Conservation (phyloP, 2,888 invertebrate species). For the Imbricaverruca yamaguchii region DNA sequence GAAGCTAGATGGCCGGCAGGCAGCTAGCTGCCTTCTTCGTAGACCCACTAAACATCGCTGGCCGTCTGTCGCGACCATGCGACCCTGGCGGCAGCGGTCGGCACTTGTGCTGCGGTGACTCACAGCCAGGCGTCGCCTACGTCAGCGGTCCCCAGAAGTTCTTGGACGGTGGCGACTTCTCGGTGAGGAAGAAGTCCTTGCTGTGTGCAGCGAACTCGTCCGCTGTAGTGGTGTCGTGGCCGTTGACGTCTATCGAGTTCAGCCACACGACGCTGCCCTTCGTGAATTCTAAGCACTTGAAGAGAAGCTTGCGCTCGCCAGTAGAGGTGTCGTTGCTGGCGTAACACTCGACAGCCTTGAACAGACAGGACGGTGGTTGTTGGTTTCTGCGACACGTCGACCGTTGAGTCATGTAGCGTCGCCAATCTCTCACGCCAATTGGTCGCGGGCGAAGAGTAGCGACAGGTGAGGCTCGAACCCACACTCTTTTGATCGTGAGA, state of each 20-base stretch:
- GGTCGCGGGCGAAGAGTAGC: too few species aligned
- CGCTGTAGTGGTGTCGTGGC: conserved; percentile 64
- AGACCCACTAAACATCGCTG: too few species aligned
- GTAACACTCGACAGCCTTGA: conserved; percentile 63
- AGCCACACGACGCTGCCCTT: conserved; percentile 67
- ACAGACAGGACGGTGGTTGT: conserved; percentile 72
- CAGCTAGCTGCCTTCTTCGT: too few species aligned
- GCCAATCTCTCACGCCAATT: too few species aligned
- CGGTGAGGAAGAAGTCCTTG: conserved; percentile 68
- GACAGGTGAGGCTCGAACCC: too few species aligned
- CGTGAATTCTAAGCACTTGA: conserved; percentile 64
- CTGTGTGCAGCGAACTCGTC: conserved; percentile 75
- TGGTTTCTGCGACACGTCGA: too few species aligned
- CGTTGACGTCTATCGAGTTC: conserved; percentile 67
- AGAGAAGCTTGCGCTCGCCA: conserved; percentile 74
- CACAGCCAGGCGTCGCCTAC: conserved; percentile 45
- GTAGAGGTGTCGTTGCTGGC: conserved; percentile 67
- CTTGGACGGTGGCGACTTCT: conserved; percentile 65
- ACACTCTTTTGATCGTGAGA: too few species aligned
- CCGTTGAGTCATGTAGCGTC: too few species aligned
- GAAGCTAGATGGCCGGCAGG: too few species aligned
- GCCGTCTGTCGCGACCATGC: too few species aligned
- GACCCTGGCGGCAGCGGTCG: conserved; percentile 2
- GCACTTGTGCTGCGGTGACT: background rate
- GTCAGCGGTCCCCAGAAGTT: conserved; percentile 76